These are phyloP conservation scores for Eucidaris tribuloides DNA, from an alignment of 35 echinoderm and acorn worm species.

Conservation along the genomic window DNA sequence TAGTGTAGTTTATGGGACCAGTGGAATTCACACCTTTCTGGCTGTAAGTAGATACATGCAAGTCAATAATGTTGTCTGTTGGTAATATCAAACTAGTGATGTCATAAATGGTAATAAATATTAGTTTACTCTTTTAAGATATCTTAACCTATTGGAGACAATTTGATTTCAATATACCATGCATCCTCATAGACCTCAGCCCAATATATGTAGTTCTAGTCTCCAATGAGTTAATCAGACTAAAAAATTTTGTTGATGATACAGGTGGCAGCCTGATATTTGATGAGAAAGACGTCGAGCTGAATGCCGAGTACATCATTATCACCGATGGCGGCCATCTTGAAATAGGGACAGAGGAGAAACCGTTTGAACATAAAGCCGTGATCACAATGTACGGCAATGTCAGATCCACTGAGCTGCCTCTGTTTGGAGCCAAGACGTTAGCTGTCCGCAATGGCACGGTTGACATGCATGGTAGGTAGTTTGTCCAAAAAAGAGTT, in stretches of 20 bases:
- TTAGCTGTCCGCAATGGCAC: slow-evolving; percentile 79
- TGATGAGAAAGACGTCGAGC: slow-evolving; percentile 43
- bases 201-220: no score
- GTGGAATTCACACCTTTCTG: no score
- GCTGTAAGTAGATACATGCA: no score
- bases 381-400: slow-evolving; percentile 50
- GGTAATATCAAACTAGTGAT: neutral
- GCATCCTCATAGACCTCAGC: no score
- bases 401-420: slow-evolving; percentile 51
- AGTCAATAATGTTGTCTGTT: no score
- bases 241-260: no score
- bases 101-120: neutral
- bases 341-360: slow-evolving; percentile 18
- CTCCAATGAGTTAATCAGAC: no score
- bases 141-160: no score
- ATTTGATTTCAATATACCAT: no score
- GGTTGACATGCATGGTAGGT: slow-evolving; percentile 71
- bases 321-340: slow-evolving; percentile 39
- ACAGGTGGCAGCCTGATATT: slow-evolving; percentile 38
- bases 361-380: slow-evolving; percentile 52
- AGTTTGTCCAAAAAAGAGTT: neutral
- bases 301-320: slow-evolving; percentile 50
- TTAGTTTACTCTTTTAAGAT: no score
- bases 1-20: no score
- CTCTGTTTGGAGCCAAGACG: slow-evolving; percentile 63